These are phyloP conservation scores for Drosophila borborema DNA, from an alignment of 2,888 invertebrate genomes.

Conservation along the genomic window DNA sequence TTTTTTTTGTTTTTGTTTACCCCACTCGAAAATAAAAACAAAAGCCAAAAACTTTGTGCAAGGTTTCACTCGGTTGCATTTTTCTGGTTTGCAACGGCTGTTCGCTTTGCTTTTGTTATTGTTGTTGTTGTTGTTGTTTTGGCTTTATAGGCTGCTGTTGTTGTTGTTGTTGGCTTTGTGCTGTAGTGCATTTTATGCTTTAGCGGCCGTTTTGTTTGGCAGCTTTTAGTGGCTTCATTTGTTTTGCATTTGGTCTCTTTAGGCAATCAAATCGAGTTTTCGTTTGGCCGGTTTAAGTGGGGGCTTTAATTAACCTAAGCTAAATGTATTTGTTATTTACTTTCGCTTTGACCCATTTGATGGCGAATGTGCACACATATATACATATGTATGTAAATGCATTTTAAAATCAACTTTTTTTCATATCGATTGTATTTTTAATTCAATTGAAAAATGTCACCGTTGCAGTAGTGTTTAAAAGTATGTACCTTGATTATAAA, in stretches of 20 bases:
- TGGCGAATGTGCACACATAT: neutral
- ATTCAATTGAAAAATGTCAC: neutral
- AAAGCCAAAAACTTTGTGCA: constrained; percentile 36
- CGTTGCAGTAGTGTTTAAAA: too few relatives aligned
- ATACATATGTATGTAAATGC: neutral
- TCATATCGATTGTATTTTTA: neutral
- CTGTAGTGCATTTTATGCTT: constrained; percentile 27
- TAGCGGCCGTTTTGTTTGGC: constrained; percentile 31
- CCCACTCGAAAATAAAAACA: constrained; percentile 4
- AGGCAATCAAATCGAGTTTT: constrained; percentile 40
- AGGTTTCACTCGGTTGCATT: constrained; percentile 46
- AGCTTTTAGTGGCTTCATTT: constrained; percentile 60
- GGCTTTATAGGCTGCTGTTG: neutral
- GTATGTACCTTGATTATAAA: too few relatives aligned
- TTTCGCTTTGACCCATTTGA: neutral
- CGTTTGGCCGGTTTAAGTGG: neutral
- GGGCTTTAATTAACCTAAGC: constrained; percentile 37
- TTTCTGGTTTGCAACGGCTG: constrained; percentile 23
- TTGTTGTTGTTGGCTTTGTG: constrained; percentile 7
- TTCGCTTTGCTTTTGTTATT: constrained; percentile 3
- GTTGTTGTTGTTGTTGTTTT: constrained; percentile 3
- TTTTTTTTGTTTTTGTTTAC: neutral
- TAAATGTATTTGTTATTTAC: constrained; percentile 12
- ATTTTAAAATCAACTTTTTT: neutral
- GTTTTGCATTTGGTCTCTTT: constrained; percentile 33